Evolutionary conservation across 2,888 invertebrate species (phyloP), one percentile per base, ranked within the genome.

Genomic region (Morinoia aosen): DNA sequence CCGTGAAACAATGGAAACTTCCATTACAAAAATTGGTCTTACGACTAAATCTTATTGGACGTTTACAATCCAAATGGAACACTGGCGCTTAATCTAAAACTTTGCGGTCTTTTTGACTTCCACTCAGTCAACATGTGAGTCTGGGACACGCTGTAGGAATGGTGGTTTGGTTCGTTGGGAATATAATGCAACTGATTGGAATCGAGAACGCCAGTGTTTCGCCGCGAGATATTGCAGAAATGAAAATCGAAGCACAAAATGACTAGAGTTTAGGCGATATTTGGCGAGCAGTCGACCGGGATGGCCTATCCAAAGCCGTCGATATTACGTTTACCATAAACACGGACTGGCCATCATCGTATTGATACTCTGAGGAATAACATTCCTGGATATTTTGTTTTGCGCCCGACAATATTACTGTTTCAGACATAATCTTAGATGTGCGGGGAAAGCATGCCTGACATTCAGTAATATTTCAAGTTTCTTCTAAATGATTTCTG

Each of bases 21-120:
- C 40, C 14, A 90, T 16, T 40, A 39, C 90, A 39, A 90, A 90
- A 90, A 40, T 90, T 16, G 90, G 90, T 90, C 40, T 40, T 39
- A 90, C 39, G 90, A 11, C 90, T 39, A 48, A 90, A 48, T 40
- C 40, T 90, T 90, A 90, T 90, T 90, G 90, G 48, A 90, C 90
- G 90, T 40, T 90, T 48, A 40, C 40, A 90, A 90, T 76, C 76
- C 76, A 76, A 76, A 76, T 33, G 76, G 76, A 33, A 76, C 76
- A 33, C 76, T 1, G 33, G 19, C 76, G 76, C 33, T 76, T 76
- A 19, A 76, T 76, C 33, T 76, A 33, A 33, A 76, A 25, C 76
- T 76, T 33, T 33, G 76, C 76, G 25, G 25, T 76, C 33, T 16
- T 76, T 76, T 33, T 76, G 76, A 76, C 76, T 76, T 76, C 33